Percentiles rank a stretch among this genome's conserved stretches.
Evolutionary conservation across 2,797 vertebrate species (phyloP).

Genomic region (Phoebastria nigripes): DNA sequence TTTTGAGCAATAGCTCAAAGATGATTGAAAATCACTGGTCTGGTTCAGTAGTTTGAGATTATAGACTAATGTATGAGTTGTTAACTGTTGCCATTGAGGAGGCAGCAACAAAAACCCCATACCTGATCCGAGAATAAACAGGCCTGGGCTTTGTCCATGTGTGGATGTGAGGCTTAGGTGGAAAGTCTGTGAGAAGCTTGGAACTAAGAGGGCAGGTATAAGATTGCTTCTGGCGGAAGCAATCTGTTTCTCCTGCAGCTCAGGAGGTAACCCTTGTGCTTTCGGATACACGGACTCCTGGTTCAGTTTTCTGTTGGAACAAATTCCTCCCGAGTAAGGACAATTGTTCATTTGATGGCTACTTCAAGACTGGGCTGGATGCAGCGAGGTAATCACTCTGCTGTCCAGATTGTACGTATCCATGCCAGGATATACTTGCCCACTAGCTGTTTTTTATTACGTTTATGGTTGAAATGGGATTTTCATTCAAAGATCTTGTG

Average conservation of each 20-base stretch:
- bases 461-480: neutral
- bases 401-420: neutral
- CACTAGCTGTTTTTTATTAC: neutral
- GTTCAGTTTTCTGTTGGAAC: slow-evolving; percentile 14
- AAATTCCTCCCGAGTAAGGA: neutral
- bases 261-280: neutral
- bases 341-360: neutral
- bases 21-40: neutral
- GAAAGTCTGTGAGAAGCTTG: neutral
- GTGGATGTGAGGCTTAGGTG: neutral
- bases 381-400: neutral
- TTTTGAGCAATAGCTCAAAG: neutral
- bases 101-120: neutral
- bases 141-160: neutral
- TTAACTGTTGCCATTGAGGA: neutral
- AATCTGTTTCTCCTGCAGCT: neutral
- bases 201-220: neutral
- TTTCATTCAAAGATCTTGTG: neutral
- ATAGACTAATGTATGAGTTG: neutral
- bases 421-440: neutral
- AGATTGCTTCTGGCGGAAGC: neutral
- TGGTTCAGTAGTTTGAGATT: neutral
- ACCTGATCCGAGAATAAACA: neutral
- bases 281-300: neutral
- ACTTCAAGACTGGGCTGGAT: neutral